Percentiles rank a stretch among this genome's conserved stretches.
Evolutionary conservation across 2,888 invertebrate genomes (phyloP).

Genomic region (Cosmia trapezina): DNA sequence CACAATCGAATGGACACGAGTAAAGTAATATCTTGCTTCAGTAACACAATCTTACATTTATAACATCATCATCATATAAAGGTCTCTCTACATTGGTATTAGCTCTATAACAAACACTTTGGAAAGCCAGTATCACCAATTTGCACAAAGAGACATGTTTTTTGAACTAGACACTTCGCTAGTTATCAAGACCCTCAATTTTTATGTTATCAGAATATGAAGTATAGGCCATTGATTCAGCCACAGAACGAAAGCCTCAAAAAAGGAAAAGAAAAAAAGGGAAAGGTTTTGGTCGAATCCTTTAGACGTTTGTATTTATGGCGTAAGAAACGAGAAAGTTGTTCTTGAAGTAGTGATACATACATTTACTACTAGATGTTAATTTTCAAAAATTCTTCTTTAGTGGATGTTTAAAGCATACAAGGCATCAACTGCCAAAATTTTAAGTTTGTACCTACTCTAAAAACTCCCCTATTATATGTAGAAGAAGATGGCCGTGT

Average conservation of each 20-base stretch:
- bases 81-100: slow-evolving; percentile 9
- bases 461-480: too few relatives aligned
- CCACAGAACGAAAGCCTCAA: too few relatives aligned
- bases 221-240: neutral
- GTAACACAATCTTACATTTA: slow-evolving; percentile 17
- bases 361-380: too few relatives aligned
- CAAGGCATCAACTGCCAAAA: too few relatives aligned
- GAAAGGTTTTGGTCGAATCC: neutral
- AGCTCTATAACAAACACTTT: neutral
- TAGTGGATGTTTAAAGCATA: too few relatives aligned
- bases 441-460: too few relatives aligned
- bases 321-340: neutral
- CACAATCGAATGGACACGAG: neutral
- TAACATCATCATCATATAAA: slow-evolving; percentile 12
- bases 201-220: neutral
- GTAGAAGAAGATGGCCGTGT: too few relatives aligned
- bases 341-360: neutral
- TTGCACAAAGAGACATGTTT: too few relatives aligned
- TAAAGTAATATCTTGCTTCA: slow-evolving; percentile 17
- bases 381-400: too few relatives aligned
- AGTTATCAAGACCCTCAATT: neutral
- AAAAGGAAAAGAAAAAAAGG: too few relatives aligned
- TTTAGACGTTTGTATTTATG: neutral
- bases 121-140: neutral
- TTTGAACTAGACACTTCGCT: neutral